These are phyloP conservation scores for Sylvilagus floridanus DNA, from an alignment of 2,797 vertebrate genomes.

Conservation along the genomic window DNA sequence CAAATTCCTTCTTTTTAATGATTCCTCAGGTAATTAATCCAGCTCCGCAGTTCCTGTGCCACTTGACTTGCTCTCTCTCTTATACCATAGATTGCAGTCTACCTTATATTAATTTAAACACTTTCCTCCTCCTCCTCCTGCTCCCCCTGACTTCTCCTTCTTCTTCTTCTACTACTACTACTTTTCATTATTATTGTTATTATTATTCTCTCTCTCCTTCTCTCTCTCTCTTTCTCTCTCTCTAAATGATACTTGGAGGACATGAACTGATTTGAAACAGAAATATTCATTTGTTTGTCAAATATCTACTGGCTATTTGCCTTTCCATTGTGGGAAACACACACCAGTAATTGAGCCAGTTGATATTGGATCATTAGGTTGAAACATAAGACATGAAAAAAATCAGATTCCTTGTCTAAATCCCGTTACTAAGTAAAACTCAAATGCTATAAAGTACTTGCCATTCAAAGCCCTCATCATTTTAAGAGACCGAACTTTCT, in stretches of 20 bases:
- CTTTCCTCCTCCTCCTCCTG: neutral
- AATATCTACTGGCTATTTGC: neutral
- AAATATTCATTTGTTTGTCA: neutral
- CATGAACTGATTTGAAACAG: neutral
- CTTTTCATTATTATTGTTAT: too few species aligned
- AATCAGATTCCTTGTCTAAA: neutral
- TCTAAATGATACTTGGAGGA: conserved; percentile 24
- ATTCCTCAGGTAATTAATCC: neutral
- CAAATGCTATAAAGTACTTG: neutral
- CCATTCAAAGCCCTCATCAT: neutral
- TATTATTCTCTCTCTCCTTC: too few species aligned
- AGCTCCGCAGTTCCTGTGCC: neutral
- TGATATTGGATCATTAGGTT: neutral
- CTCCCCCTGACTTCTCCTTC: too few species aligned
- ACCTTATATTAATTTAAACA: neutral
- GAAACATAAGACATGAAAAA: conserved; percentile 23
- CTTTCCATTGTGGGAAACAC: neutral
- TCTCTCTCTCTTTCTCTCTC: neutral
- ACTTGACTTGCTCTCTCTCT: neutral
- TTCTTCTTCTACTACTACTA: too few species aligned
- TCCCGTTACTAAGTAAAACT: too few species aligned
- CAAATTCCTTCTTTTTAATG: neutral
- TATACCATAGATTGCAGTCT: neutral
- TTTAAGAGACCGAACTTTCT: neutral
- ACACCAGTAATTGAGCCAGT: conserved; percentile 4